Conservation (phyloP, 2,888 invertebrate species). For the Napeogenes sylphis region DNA sequence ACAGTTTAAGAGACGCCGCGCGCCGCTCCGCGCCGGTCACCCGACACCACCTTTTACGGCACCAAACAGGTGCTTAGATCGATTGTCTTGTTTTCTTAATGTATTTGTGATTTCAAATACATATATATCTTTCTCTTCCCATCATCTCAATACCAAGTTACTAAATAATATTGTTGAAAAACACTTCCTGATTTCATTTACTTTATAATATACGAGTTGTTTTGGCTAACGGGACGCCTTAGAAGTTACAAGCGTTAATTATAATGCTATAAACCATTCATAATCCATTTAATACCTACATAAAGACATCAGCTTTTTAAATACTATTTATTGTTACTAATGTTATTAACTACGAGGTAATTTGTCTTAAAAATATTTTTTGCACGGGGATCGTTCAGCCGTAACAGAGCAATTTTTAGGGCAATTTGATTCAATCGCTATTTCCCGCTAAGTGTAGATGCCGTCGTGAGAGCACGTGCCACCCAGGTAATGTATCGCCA, state of each 20-base stretch:
- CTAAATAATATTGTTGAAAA: background rate
- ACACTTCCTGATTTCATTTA: too few relatives aligned
- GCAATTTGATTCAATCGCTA: conserved; percentile 36
- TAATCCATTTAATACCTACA: too few relatives aligned
- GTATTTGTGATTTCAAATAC: conserved; percentile 6
- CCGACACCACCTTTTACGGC: conserved; percentile 39
- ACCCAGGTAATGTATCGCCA: conserved; percentile 25
- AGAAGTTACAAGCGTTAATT: too few relatives aligned
- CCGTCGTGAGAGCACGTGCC: conserved; percentile 24
- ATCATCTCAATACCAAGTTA: background rate
- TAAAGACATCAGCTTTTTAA: too few relatives aligned
- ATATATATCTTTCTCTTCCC: background rate
- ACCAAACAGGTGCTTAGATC: conserved; percentile 43
- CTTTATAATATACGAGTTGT: too few relatives aligned
- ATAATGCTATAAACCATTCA: too few relatives aligned
- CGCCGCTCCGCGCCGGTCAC: conserved; percentile 10
- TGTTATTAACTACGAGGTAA: too few relatives aligned
- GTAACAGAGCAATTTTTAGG: conserved; percentile 34
- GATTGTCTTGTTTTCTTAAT: conserved; percentile 18
- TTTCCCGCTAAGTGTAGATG: conserved; percentile 32
- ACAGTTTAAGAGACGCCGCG: conserved; percentile 11
- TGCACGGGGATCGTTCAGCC: conserved; percentile 19
- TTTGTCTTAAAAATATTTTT: background rate
- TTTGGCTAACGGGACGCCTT: too few relatives aligned
- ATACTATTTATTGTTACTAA: too few relatives aligned